Evolutionary conservation across 2,797 vertebrate genomes (phyloP).

Genomic region (Esox masquinongy): DNA sequence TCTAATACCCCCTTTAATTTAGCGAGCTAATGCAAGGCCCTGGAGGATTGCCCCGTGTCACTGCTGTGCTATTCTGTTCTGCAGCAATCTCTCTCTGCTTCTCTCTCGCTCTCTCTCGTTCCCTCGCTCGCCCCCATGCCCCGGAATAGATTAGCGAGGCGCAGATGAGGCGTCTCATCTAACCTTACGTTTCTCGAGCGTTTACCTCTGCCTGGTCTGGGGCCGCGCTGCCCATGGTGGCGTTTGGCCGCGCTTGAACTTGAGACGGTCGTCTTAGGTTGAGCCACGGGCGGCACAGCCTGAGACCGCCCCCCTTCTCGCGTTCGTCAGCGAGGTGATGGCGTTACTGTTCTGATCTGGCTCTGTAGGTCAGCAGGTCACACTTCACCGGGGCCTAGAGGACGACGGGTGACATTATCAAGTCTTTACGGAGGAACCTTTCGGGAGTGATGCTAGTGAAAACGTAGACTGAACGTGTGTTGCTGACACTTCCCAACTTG

Average conservation of each 20-base stretch:
- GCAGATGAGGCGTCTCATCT: constrained; percentile 69
- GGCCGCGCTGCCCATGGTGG: too few relatives aligned
- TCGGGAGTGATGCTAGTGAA: too few relatives aligned
- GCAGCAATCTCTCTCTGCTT: constrained; percentile 32
- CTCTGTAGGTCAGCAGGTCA: too few relatives aligned
- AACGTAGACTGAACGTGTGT: not conserved
- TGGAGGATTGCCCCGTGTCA: constrained; percentile 80
- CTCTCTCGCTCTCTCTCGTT: constrained; percentile 35
- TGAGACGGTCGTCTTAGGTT: not conserved
- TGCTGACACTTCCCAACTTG: not conserved
- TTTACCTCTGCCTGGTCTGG: constrained; percentile 63
- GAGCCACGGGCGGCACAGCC: not conserved
- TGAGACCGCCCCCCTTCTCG: too few relatives aligned
- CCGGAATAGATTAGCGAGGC: constrained; percentile 76
- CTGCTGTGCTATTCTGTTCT: constrained; percentile 67
- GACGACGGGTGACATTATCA: too few relatives aligned
- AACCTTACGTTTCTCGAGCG: constrained; percentile 77
- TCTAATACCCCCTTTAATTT: constrained; percentile 87
- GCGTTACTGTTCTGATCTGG: too few relatives aligned
- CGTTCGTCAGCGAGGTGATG: too few relatives aligned
- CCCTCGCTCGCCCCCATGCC: constrained; percentile 51
- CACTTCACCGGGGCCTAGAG: too few relatives aligned
- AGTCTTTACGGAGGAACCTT: not conserved
- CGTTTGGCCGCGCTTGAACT: not conserved
- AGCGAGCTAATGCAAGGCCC: constrained; percentile 81